Evolutionary conservation across 2,888 invertebrate species (phyloP), one percentile per base, ranked within the genome.

Genomic region (Drosophila prostipennis): DNA sequence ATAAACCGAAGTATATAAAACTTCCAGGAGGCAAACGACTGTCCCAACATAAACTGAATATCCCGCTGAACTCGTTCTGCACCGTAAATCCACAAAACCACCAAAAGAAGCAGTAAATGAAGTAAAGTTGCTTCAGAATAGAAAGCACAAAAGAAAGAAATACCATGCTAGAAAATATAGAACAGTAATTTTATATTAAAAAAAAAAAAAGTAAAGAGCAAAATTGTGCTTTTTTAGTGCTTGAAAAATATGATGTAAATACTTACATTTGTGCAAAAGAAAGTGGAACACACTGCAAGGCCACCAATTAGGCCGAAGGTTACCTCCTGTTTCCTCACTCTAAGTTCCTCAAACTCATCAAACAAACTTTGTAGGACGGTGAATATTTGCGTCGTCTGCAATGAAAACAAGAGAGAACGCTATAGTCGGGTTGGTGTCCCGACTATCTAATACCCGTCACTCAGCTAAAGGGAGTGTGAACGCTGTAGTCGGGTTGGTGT

Each of bases 31-130:
- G 84, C 74, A 45, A 96, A 91, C 4, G 93, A 94, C 67, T 93
- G 93, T 0, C 94, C 94, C 94, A 96, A 7, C 40, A 40, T 40
- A 8, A 40, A 40, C 40, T 16, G 8, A 40, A 40, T 16, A 40
- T 40, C 40, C 40, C 16, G 14, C 40, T 40, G 40, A 10, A 40
- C 16, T 8, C 16, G 40, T 10, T 40, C 16, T 4, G 1, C 4
- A 1, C 40, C 40, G 85, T 98, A 97, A 36, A 95, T 94, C 95
- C 97, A 97, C 1, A 96, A 94, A 1, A 98, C 94, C 3, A 96
- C 95, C 46, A 96, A 90, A 13, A 97, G 94, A 91, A 98, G 96
- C 58, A 97, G 93, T 5, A 96, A 56, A 43, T 91, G 90, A 13
- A 91, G 69, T 5, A 84, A 0, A n/a, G 79, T 80, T 0, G 84